Conservation (phyloP, 2,888 invertebrate genomes). For the Acleris sparsana region DNA sequence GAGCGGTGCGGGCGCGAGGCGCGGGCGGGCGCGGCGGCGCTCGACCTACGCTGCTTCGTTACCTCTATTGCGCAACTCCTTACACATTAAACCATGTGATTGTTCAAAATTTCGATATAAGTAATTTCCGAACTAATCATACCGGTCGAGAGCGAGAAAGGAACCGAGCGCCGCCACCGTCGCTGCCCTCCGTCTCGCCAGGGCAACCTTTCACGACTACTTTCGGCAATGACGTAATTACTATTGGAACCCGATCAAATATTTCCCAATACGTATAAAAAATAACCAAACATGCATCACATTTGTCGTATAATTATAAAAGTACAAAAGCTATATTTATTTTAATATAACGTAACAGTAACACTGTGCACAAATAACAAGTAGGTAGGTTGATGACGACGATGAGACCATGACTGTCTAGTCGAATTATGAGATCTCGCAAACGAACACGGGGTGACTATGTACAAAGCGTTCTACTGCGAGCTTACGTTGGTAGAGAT, state of each 20-base stretch:
- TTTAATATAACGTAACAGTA: conserved; percentile 81
- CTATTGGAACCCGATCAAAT: conserved; percentile 44
- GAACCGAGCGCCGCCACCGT: conserved; percentile 50
- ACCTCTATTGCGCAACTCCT: conserved; percentile 54
- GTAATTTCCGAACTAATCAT: conserved; percentile 59
- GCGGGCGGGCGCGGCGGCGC: conserved; percentile 37
- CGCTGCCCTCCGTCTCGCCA: conserved; percentile 54
- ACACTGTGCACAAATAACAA: conserved; percentile 82
- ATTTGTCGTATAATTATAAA: conserved; percentile 74
- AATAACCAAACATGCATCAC: conserved; percentile 68
- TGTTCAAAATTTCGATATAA: conserved; percentile 62
- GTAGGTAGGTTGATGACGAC: conserved; percentile 66
- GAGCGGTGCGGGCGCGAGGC: conserved; percentile 43
- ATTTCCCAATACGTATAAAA: conserved; percentile 54
- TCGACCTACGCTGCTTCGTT: conserved; percentile 39
- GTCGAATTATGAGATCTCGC: conserved; percentile 49
- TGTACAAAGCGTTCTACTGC: conserved; percentile 67
- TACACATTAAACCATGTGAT: conserved; percentile 48
- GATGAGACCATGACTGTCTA: conserved; percentile 56
- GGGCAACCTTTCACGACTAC: conserved; percentile 76
- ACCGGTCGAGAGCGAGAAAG: conserved; percentile 61
- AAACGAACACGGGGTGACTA: conserved; percentile 66
- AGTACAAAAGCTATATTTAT: conserved; percentile 75
- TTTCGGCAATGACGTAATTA: conserved; percentile 70
- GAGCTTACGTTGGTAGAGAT: conserved; percentile 50